A percentile compares a stretch with the other conserved stretches of the same genome.
phyloP scores from a whole-genome alignment of 2,797 vertebrate genomes.

The Sphenodon punctatus region DNA sequence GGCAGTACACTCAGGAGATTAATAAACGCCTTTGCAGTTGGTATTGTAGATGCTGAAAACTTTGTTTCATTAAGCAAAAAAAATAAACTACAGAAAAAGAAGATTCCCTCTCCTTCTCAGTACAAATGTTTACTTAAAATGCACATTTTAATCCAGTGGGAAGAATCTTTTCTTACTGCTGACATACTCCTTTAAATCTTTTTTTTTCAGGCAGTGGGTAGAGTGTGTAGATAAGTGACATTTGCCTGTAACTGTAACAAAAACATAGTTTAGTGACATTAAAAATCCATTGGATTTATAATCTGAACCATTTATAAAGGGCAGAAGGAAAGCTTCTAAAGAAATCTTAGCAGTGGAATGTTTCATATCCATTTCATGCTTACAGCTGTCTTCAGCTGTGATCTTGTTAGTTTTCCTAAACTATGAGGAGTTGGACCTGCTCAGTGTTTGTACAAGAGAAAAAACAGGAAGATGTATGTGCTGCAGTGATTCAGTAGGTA shows the following conservation, averaged over 20 bases:
- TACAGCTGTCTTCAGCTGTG: background rate
- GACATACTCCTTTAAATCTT: conserved; percentile 67
- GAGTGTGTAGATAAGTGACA: conserved; percentile 66
- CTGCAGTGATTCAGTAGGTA: background rate
- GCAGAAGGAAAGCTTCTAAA: conserved; percentile 29
- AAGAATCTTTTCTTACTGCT: conserved; percentile 69
- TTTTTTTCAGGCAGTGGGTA: conserved; percentile 67
- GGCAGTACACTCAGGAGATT: conserved; percentile 40
- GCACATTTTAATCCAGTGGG: conserved; percentile 68
- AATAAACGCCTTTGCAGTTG: conserved; percentile 53
- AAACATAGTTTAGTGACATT: conserved; percentile 66
- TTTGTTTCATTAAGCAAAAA: conserved; percentile 69
- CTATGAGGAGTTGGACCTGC: background rate
- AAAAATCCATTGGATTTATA: conserved; percentile 51
- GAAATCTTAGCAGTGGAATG: background rate
- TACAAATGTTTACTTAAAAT: conserved; percentile 67
- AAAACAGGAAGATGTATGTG: background rate
- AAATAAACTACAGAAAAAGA: conserved; percentile 71
- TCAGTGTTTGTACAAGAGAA: background rate
- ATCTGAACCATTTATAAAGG: conserved; percentile 33
- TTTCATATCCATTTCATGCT: background rate
- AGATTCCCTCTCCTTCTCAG: conserved; percentile 63
- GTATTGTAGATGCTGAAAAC: conserved; percentile 61
- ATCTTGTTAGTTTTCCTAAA: background rate
- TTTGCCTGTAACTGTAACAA: conserved; percentile 65